Percentiles rank a stretch among this genome's conserved stretches.
Evolutionary conservation across 2,113 vertebrate genomes (phyloP).

Genomic region (Anarhynchus alexandrinus): DNA sequence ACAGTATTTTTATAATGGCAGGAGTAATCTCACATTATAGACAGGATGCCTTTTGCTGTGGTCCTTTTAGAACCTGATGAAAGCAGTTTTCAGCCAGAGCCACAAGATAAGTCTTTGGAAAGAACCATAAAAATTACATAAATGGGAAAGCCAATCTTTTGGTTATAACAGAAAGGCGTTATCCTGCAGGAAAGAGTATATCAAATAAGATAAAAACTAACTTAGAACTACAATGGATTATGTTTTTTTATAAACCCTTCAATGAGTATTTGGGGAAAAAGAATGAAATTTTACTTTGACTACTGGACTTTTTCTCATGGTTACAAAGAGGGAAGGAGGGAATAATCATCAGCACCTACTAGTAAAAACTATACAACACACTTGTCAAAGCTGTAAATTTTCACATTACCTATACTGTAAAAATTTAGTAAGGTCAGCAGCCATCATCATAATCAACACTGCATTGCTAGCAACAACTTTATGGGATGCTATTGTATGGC

Average conservation of each 20-base stretch:
- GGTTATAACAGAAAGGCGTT: constrained; percentile 8
- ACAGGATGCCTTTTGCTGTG: background rate
- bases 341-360: background rate
- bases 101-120: constrained; percentile 16
- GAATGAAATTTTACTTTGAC: constrained; percentile 5
- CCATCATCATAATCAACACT: background rate
- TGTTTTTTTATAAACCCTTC: constrained; percentile 26
- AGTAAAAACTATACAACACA: background rate
- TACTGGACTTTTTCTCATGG: background rate
- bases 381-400: background rate
- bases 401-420: background rate
- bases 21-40: background rate
- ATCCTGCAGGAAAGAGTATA: constrained; percentile 21
- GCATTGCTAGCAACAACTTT: background rate
- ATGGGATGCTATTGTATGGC: background rate
- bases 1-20: background rate
- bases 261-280: background rate
- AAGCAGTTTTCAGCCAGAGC: background rate
- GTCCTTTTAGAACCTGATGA: constrained; percentile 18
- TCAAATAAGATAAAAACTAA: constrained; percentile 41
- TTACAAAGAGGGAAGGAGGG: background rate
- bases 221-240: background rate
- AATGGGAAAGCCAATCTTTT: constrained; percentile 38
- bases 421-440: background rate
- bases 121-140: constrained; percentile 30